Evolutionary conservation across 2,888 invertebrate species (phyloP).

Genomic region (Enchytraeus crypticus): DNA sequence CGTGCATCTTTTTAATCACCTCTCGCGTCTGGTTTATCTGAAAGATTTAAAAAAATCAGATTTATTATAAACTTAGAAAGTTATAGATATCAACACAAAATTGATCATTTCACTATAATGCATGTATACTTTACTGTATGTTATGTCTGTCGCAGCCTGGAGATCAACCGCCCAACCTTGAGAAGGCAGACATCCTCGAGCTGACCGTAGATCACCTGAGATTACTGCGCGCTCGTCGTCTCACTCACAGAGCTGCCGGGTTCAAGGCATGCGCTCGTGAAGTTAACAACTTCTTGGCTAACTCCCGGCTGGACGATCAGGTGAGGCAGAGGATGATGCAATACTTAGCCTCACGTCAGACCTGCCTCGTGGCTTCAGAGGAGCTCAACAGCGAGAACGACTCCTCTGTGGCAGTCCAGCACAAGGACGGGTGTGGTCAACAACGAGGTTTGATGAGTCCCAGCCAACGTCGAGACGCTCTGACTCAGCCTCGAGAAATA

Average conservation of each 20-base stretch:
- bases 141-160: neutral
- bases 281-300: neutral
- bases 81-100: too few species aligned
- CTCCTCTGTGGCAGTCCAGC: too few species aligned
- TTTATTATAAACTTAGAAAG: too few species aligned
- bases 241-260: neutral
- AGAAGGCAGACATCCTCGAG: conserved; percentile 9
- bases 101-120: too few species aligned
- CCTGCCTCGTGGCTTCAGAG: neutral
- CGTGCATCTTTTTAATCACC: too few species aligned
- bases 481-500: too few species aligned
- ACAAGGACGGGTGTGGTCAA: too few species aligned
- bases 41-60: too few species aligned
- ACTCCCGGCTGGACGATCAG: neutral
- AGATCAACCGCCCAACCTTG: neutral
- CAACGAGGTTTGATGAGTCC: too few species aligned
- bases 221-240: neutral
- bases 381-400: neutral
- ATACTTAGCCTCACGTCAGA: neutral
- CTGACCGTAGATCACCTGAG: conserved; percentile 8
- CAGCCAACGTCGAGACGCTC: too few species aligned
- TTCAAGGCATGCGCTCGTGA: conserved; percentile 2
- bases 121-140: too few species aligned
- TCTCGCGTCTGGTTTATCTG: too few species aligned
- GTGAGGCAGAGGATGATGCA: neutral